A percentile compares a stretch with the other conserved stretches of the same genome.
Evolutionary conservation across 2,888 invertebrate genomes (phyloP).

Genomic region (Campopleginae sp.): DNA sequence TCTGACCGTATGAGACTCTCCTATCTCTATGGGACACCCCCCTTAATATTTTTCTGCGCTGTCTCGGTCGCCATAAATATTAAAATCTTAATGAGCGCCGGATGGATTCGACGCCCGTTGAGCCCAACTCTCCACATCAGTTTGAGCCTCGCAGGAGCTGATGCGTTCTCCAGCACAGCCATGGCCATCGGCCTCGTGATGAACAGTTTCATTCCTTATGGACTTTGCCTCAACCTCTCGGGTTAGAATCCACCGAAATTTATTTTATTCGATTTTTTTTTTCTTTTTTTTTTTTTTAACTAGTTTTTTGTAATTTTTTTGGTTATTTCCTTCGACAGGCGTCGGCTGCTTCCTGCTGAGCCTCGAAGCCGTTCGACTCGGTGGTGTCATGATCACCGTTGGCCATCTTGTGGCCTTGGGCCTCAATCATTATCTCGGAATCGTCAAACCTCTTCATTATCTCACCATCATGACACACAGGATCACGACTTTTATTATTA

Average conservation of each 20-base stretch:
- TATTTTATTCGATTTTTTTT: no score
- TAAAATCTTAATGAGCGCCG: slow-evolving; percentile 85
- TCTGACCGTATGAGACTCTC: slow-evolving; percentile 37
- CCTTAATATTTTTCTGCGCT: slow-evolving; percentile 85
- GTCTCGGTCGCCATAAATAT: slow-evolving; percentile 86
- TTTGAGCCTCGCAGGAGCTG: slow-evolving; percentile 86
- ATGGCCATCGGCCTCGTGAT: slow-evolving; percentile 85
- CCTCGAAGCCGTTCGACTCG: slow-evolving; percentile 85
- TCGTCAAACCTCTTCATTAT: slow-evolving; percentile 87
- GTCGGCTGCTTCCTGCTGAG: slow-evolving; percentile 75
- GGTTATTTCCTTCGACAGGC: slow-evolving; percentile 46
- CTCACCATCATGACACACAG: slow-evolving; percentile 86
- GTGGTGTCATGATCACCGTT: slow-evolving; percentile 87
- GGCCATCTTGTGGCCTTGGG: slow-evolving; percentile 88
- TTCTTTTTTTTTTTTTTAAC: no score
- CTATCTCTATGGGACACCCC: slow-evolving; percentile 77
- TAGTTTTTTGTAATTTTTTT: background rate
- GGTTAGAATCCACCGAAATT: slow-evolving; percentile 54
- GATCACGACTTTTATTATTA: slow-evolving; percentile 85
- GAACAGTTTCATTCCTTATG: slow-evolving; percentile 85
- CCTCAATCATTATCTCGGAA: slow-evolving; percentile 89
- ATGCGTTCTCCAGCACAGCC: slow-evolving; percentile 86
- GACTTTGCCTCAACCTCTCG: slow-evolving; percentile 70
- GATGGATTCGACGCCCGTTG: slow-evolving; percentile 86
- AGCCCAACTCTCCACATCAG: slow-evolving; percentile 87